Base-by-base conservation (phyloP, 2,113 vertebrate genomes). In the Tachycineta bicolor region DNA sequence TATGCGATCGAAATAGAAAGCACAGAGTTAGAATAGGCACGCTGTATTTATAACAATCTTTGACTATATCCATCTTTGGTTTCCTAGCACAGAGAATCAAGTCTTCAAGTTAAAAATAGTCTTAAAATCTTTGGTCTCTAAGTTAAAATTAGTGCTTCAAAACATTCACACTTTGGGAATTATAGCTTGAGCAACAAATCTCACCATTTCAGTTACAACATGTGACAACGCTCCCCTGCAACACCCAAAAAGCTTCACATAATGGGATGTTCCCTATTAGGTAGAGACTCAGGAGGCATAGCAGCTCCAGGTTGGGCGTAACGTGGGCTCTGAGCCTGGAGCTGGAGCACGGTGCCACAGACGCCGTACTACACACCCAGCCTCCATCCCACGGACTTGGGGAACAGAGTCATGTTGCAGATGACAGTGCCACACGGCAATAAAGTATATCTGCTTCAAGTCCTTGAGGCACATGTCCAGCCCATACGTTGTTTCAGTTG, bases 81-180 rank as follows among this genome's bases (percentile, higher is more conserved):
- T 83, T 93, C 84, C 64, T 73, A 89, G 89, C 67, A 70, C 28
- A 73, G 75, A 91, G 86, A 94, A 92, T 70, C 62, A 87, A 94
- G 88, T 17, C 71, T 93, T 83, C 29, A 64, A 84, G 59, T 77
- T 89, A 96, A 97, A 97, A 97, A 93, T 90, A 96, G 44, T 74
- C 76, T 53, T 63, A 47, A 69, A 88, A 75, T 93, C 91, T 86
- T 93, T 90, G 67, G 83, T 83, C 58, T 84, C 92, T 44, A 58
- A 93, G 89, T 90, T 95, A 95, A 97, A 97, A 96, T 96, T 93
- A 96, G 80, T 23, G 76, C 85, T 89, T 19, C 10, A 80, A 97
- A 96, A 90, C 73, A 91, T 95, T 96, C 90, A 93, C 87, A 73
- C 84, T 87, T 62, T 2, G 12, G 65, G 87, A 97, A 94, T 94